Percentiles rank a stretch among this genome's conserved stretches.
These are phyloP conservation scores for Timema cristinae DNA, from an alignment of 2,888 invertebrate genomes.

Conservation along the genomic window DNA sequence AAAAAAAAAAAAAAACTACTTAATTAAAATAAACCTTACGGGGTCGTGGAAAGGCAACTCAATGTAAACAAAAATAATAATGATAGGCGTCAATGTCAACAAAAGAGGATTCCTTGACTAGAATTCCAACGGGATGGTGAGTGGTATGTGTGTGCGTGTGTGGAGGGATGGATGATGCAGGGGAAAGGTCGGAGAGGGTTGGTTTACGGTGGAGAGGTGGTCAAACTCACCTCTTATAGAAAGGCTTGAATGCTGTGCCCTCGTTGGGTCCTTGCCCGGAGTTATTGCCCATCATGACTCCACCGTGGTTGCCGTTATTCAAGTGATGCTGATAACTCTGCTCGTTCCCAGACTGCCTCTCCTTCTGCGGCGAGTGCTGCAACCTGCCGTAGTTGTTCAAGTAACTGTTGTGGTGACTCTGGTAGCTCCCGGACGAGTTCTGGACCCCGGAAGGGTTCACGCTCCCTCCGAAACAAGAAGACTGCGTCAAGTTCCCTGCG, in stretches of 20 bases:
- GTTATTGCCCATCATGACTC: conserved; percentile 47
- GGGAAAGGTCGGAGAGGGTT: too few relatives aligned
- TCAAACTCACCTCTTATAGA: conserved; percentile 76
- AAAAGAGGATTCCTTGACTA: too few relatives aligned
- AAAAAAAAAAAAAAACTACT: too few relatives aligned
- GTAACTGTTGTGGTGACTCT: conserved; percentile 54
- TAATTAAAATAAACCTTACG: too few relatives aligned
- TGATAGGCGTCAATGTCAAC: too few relatives aligned
- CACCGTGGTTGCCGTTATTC: conserved; percentile 42
- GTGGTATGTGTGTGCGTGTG: too few relatives aligned
- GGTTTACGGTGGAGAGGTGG: conserved; percentile 4
- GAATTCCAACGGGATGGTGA: too few relatives aligned
- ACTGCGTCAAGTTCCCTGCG: conserved; percentile 58
- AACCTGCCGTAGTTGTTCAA: conserved; percentile 49
- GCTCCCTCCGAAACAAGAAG: conserved; percentile 37
- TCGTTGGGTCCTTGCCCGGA: conserved; percentile 46
- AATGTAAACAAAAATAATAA: too few relatives aligned
- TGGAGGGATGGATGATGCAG: too few relatives aligned
- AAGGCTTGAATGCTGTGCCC: conserved; percentile 77
- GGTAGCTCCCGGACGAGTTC: conserved; percentile 40
- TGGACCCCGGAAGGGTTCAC: conserved; percentile 19
- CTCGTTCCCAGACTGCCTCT: conserved; percentile 32
- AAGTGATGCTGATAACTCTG: conserved; percentile 22
- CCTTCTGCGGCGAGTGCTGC: conserved; percentile 46
- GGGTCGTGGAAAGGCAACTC: too few relatives aligned